These are phyloP conservation scores for Elgonia sp. DNA, from an alignment of 2,888 invertebrate genomes.

Conservation along the genomic window DNA sequence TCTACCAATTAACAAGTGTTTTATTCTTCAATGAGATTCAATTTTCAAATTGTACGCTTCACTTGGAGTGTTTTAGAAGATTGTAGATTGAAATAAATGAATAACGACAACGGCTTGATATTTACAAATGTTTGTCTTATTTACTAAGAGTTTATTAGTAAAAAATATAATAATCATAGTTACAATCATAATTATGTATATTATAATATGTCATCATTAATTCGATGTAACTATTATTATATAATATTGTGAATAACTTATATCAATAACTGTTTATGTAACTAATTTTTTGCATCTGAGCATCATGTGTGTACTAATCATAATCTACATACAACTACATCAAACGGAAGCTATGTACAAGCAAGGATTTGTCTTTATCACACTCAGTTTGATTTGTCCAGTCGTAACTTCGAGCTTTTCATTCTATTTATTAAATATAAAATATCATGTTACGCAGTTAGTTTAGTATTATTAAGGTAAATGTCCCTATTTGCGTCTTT, in stretches of 20 bases:
- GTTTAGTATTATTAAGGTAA: no score
- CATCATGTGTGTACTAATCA: conserved; percentile 67
- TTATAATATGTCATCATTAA: conserved; percentile 80
- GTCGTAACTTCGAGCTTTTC: conserved; percentile 71
- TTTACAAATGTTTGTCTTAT: conserved; percentile 72
- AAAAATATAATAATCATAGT: conserved; percentile 86
- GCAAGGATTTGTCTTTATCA: conserved; percentile 77
- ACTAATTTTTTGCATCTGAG: conserved; percentile 69
- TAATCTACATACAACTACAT: conserved; percentile 78
- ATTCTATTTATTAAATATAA: neutral
- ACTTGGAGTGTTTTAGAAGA: conserved; percentile 31
- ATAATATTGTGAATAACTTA: conserved; percentile 77
- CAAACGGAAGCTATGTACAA: conserved; percentile 82
- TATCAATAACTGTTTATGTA: conserved; percentile 54
- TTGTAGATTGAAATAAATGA: conserved; percentile 60
- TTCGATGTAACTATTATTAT: conserved; percentile 79
- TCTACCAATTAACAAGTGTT: conserved; percentile 61
- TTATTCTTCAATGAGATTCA: conserved; percentile 62
- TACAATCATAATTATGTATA: conserved; percentile 83
- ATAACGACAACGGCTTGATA: conserved; percentile 65
- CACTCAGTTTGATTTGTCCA: conserved; percentile 72
- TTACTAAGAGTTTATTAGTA: conserved; percentile 84
- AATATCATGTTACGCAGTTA: no score
- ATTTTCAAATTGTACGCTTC: conserved; percentile 50
- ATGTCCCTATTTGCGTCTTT: no score